Base-by-base conservation (phyloP, 2,888 invertebrate species). In the Leucania comma region DNA sequence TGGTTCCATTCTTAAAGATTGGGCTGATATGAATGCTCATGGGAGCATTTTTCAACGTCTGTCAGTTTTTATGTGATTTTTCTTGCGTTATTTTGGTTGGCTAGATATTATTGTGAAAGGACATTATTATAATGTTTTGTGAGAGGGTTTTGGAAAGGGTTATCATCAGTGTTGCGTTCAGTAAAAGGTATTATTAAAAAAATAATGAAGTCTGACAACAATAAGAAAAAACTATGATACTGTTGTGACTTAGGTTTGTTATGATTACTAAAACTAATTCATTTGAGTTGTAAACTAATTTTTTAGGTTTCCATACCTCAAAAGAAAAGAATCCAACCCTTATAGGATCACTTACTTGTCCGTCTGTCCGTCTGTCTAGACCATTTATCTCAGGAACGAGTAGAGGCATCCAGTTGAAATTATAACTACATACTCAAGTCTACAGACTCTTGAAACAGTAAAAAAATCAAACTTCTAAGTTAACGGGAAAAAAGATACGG, bases 1-100 rank as follows among this genome's bases (percentile, higher is more conserved):
- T 65, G 53, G 29, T n/a, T 62, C 51, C 38, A 58, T 75, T 75
- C 56, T 66, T 17, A 29, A 46, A 26, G 35, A 75, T 63, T 60
- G 54, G 58, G 59, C 53, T 58, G 38, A 59, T 65, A 58, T 58
- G 50, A 26, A 46, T 12, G 29, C 35, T 50, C 46, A 22, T 51
- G 65, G 22, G 54, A 63, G 50, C 46, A 50, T 56, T 53, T 69
- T 53, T 59, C 38, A 62, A 59, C 38, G 29, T 61, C 50, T 59
- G 10, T 20, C 5, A 22, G 35, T 75, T 60, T 24, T 54, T 53
- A 68, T 68, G 38, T 56, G 22, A 66, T 59, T 65, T 54, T 62
- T 20, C 6, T 50, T 46, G 20, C 22, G 32, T 74, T 26, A 50
- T 35, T 46, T 57, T 35, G 66, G 50, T 57, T 42, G 26, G 42